phyloP scores from a whole-genome alignment of 2,113 vertebrate species.

The Opisthocomus hoazin region DNA sequence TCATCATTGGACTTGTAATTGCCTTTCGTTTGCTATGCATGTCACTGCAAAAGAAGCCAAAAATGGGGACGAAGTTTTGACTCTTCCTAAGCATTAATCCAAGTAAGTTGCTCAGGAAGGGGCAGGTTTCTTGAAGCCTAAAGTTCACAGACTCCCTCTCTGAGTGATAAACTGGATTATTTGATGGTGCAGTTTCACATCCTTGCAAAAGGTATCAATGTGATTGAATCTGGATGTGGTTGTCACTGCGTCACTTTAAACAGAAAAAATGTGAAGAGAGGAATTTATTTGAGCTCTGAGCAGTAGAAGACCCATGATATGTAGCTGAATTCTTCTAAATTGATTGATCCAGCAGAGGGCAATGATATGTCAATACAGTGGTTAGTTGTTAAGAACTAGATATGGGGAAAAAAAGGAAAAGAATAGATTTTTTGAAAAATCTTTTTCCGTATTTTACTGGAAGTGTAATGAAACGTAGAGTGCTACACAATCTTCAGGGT shows the following conservation, averaged over 20 bases:
- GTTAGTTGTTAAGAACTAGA: background rate
- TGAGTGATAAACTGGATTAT: background rate
- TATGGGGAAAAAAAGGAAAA: background rate
- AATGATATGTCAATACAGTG: constrained; percentile 55
- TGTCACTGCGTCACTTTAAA: background rate
- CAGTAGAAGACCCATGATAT: background rate
- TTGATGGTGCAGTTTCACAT: background rate
- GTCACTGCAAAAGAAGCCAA: background rate
- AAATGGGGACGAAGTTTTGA: background rate
- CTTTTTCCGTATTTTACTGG: background rate
- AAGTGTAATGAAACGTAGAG: background rate
- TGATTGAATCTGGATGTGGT: background rate
- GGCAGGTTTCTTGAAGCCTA: background rate
- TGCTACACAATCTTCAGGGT: background rate
- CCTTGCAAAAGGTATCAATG: background rate
- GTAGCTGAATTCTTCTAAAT: constrained; percentile 40
- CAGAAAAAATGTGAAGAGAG: background rate
- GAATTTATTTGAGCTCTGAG: background rate
- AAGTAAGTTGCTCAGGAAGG: background rate
- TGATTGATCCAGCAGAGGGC: constrained; percentile 52
- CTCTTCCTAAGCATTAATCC: background rate
- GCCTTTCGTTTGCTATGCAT: background rate
- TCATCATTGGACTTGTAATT: background rate
- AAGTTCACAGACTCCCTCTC: background rate
- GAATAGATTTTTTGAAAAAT: background rate